These are phyloP conservation scores for Drosophila algonquin DNA, from an alignment of 2,888 invertebrate genomes.

Conservation along the genomic window DNA sequence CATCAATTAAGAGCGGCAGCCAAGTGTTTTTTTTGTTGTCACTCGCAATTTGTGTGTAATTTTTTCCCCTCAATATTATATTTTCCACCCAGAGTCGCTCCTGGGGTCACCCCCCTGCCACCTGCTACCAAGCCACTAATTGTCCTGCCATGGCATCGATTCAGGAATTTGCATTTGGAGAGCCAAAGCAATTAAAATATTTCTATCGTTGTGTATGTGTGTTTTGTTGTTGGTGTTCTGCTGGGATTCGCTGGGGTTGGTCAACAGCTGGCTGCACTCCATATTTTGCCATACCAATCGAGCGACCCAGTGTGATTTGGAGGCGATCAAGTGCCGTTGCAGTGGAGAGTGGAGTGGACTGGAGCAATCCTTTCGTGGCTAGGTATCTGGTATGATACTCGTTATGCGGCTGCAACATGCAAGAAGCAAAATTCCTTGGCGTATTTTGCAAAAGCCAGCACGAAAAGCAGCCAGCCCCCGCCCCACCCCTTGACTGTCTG, in stretches of 20 bases:
- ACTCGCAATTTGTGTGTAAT: background rate
- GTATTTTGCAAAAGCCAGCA: constrained; percentile 42
- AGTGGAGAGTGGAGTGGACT: constrained; percentile 8
- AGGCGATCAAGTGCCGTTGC: constrained; percentile 22
- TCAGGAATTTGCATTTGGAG: constrained; percentile 51
- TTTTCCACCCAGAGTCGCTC: background rate
- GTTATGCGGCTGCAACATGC: constrained; percentile 29
- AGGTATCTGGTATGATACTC: background rate
- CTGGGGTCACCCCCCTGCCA: background rate
- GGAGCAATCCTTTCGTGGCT: constrained; percentile 3
- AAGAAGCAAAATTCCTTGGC: constrained; percentile 52
- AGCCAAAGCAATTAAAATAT: constrained; percentile 50
- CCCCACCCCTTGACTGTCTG: background rate
- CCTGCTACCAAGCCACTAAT: constrained; percentile 39
- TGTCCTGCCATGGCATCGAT: constrained; percentile 52
- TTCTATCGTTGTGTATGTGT: background rate
- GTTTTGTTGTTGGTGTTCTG: background rate
- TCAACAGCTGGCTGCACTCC: constrained; percentile 15
- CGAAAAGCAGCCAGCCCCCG: constrained; percentile 5
- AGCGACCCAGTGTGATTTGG: constrained; percentile 43
- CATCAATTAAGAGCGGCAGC: no score
- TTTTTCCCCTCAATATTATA: background rate
- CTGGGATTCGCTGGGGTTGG: background rate
- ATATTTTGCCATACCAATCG: constrained; percentile 31
- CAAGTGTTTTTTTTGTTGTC: no score